These are phyloP conservation scores for Capricornis sumatraensis DNA, from an alignment of 2,113 vertebrate genomes.

Conservation along the genomic window DNA sequence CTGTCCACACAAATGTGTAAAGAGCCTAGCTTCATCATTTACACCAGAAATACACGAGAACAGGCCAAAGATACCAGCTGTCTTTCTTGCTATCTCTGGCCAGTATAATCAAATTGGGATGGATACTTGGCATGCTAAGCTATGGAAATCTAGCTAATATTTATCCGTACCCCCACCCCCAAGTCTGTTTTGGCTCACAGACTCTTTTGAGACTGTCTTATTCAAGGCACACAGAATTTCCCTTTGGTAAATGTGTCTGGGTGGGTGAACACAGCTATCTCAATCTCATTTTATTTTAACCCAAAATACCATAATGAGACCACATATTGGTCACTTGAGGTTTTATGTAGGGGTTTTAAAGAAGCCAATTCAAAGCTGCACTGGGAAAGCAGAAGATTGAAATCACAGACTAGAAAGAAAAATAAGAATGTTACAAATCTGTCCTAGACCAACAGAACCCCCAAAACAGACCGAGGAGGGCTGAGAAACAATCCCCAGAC, in stretches of 20 bases:
- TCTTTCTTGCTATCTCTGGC: neutral
- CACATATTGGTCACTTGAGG: slow-evolving; percentile 55
- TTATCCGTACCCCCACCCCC: neutral
- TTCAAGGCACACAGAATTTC: slow-evolving; percentile 29
- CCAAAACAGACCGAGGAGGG: neutral
- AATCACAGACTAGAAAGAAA: slow-evolving; percentile 60
- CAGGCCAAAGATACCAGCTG: neutral
- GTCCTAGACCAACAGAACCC: neutral
- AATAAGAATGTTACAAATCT: slow-evolving; percentile 41
- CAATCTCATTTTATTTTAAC: slow-evolving; percentile 61
- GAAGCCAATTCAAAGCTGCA: slow-evolving; percentile 38
- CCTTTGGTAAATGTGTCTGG: slow-evolving; percentile 25
- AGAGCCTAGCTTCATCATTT: neutral
- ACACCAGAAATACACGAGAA: neutral
- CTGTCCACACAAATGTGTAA: neutral
- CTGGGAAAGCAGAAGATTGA: slow-evolving; percentile 37
- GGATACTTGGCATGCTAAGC: neutral
- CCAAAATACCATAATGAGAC: slow-evolving; percentile 57
- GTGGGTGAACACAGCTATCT: slow-evolving; percentile 38
- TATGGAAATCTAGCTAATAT: slow-evolving; percentile 34
- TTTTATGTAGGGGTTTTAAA: slow-evolving; percentile 40
- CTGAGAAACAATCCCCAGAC: neutral
- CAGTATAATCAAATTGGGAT: slow-evolving; percentile 12
- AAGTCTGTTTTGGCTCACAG: neutral
- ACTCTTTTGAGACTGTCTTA: slow-evolving; percentile 5